A percentile compares a stretch with the other conserved stretches of the same genome.
phyloP scores from a whole-genome alignment of 2,888 invertebrate genomes.

The Sesia bembeciformis region DNA sequence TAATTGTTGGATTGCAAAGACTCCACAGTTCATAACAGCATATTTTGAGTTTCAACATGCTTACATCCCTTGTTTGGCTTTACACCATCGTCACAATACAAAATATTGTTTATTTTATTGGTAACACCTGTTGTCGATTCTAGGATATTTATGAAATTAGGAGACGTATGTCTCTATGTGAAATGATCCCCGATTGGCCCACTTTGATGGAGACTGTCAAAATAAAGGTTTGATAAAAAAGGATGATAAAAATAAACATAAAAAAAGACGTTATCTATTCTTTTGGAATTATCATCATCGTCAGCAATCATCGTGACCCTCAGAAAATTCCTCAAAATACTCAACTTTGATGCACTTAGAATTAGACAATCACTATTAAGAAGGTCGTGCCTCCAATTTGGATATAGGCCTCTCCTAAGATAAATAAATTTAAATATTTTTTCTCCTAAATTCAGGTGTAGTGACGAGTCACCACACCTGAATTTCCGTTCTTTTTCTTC shows the following conservation, averaged over 20 bases:
- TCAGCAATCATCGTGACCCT: background rate
- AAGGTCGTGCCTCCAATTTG: too few relatives aligned
- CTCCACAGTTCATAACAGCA: too few relatives aligned
- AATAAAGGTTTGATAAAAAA: constrained; percentile 78
- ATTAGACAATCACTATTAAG: too few relatives aligned
- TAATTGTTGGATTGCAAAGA: too few relatives aligned
- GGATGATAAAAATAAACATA: constrained; percentile 42
- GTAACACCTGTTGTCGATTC: constrained; percentile 62
- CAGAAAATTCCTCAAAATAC: too few relatives aligned
- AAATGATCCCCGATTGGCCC: constrained; percentile 87
- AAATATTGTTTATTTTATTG: constrained; percentile 6
- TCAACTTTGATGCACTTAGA: too few relatives aligned
- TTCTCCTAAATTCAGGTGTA: too few relatives aligned
- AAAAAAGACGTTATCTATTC: constrained; percentile 29
- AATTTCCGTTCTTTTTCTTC: too few relatives aligned
- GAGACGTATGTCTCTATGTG: constrained; percentile 79
- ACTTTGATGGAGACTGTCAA: constrained; percentile 78
- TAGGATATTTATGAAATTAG: constrained; percentile 80
- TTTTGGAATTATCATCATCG: constrained; percentile 20
- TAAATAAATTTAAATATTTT: too few relatives aligned
- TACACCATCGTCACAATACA: background rate
- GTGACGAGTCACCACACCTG: too few relatives aligned
- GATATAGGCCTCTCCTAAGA: too few relatives aligned
- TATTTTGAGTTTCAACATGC: too few relatives aligned
- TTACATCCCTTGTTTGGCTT: background rate